Evolutionary conservation across 2,113 vertebrate species (phyloP).

Genomic region (Stomatorhinus ivindoensis): DNA sequence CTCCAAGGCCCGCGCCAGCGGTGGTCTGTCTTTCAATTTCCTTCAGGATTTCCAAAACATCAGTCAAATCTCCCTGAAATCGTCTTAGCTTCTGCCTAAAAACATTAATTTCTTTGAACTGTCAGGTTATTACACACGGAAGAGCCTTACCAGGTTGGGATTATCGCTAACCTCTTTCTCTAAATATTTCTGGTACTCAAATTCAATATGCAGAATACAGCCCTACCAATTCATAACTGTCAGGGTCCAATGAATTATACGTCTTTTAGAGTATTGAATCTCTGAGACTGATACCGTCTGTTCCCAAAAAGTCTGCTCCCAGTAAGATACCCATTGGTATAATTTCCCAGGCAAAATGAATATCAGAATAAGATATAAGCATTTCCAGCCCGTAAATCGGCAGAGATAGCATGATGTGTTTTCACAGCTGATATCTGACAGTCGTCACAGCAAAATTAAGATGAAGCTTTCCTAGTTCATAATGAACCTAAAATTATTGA

Average conservation of each 20-base stretch:
- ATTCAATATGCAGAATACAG: slow-evolving; percentile 9
- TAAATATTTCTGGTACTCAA: slow-evolving; percentile 14
- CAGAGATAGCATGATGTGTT: background rate
- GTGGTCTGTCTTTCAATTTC: slow-evolving; percentile 33
- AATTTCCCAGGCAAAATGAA: background rate
- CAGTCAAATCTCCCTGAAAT: slow-evolving; percentile 40
- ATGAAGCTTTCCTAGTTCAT: background rate
- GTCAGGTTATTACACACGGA: slow-evolving; percentile 30
- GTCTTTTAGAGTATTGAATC: background rate
- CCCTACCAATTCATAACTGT: background rate
- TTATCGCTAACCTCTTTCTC: slow-evolving; percentile 25
- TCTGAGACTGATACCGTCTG: background rate
- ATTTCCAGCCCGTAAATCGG: background rate
- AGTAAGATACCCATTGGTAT: background rate
- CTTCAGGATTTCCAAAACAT: slow-evolving; percentile 35
- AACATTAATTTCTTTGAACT: slow-evolving; percentile 42
- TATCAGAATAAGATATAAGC: background rate
- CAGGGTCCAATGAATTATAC: background rate
- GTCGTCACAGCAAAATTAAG: background rate
- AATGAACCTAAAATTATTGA: background rate
- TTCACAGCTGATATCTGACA: background rate
- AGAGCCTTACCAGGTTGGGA: slow-evolving; percentile 30
- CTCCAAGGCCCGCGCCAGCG: background rate
- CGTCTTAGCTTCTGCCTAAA: slow-evolving; percentile 36
- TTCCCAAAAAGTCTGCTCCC: background rate